Conservation (phyloP, 2,113 vertebrate genomes). For the Bungarus multicinctus region DNA sequence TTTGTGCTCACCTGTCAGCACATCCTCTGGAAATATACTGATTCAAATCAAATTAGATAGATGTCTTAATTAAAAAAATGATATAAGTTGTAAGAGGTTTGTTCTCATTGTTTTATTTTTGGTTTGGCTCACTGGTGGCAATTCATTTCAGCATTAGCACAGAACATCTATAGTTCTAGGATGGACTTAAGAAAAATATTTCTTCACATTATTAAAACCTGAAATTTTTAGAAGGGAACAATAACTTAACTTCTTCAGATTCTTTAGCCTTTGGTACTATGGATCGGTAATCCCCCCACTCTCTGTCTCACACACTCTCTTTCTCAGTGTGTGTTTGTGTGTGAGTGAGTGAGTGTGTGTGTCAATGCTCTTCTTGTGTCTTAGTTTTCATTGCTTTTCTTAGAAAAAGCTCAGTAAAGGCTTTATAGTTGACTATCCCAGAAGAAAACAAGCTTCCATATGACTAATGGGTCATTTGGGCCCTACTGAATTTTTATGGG, state of each 20-base stretch:
- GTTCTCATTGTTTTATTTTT: background rate
- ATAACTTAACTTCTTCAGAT: background rate
- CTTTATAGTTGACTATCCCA: conserved; percentile 55
- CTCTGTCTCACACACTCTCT: background rate
- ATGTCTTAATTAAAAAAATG: background rate
- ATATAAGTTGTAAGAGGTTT: background rate
- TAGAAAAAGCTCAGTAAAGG: conserved; percentile 13
- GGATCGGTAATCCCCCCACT: background rate
- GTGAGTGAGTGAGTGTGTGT: background rate
- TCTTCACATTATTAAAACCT: background rate
- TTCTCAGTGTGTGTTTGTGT: background rate
- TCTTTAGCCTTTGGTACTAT: background rate
- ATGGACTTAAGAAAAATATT: background rate
- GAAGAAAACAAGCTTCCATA: conserved; percentile 62
- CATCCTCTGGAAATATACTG: background rate
- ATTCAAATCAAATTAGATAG: background rate
- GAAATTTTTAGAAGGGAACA: conserved; percentile 6
- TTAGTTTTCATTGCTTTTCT: conserved; percentile 1
- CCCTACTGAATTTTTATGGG: conserved; percentile 69
- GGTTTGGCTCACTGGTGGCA: background rate
- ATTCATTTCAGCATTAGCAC: conserved; percentile 51
- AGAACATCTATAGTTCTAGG: conserved; percentile 45
- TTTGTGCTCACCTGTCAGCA: background rate
- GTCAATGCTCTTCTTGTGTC: background rate
- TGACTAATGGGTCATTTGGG: conserved; percentile 71